A percentile compares a stretch with the other conserved stretches of the same genome.
Evolutionary conservation across 1,140 invertebrate genomes (phyloP).

Genomic region (Drosophila biarmipes): DNA sequence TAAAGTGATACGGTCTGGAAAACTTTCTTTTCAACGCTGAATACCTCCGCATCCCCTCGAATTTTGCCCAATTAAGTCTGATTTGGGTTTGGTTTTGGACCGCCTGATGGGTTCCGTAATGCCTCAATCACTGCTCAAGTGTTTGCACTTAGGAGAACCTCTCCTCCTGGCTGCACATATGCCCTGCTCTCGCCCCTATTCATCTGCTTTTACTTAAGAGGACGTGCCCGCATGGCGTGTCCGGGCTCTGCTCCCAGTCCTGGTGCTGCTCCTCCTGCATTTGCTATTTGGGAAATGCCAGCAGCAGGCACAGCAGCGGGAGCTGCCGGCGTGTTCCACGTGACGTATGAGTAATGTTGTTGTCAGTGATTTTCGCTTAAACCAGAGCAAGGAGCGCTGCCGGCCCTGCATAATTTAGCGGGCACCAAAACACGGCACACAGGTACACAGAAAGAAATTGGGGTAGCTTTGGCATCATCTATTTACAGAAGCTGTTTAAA

Average conservation of each 20-base stretch:
- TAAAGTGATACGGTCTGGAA: no score
- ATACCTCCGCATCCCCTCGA: neutral
- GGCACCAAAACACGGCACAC: conserved; percentile 36
- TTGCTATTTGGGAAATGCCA: conserved; percentile 42
- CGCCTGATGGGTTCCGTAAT: conserved; percentile 29
- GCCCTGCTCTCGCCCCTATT: neutral
- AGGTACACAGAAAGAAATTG: conserved; percentile 5
- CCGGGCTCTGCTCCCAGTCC: conserved; percentile 1
- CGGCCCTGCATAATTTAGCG: conserved; percentile 73
- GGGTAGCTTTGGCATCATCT: neutral
- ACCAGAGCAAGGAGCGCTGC: conserved; percentile 42
- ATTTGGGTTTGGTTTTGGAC: conserved; percentile 6
- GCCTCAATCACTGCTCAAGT: conserved; percentile 55
- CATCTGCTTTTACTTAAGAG: conserved; percentile 10
- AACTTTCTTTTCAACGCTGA: no score
- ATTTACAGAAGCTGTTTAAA: no score
- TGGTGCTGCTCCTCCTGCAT: conserved; percentile 8
- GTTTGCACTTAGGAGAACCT: conserved; percentile 12
- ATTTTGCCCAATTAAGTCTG: neutral
- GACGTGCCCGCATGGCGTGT: conserved; percentile 49
- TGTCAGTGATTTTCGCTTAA: conserved; percentile 76
- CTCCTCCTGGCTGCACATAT: neutral
- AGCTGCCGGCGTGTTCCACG: conserved; percentile 49
- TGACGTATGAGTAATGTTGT: conserved; percentile 81
- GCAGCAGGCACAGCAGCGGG: conserved; percentile 1